Base-by-base conservation (phyloP, 2,113 vertebrate species). In the Neoarius graeffei region DNA sequence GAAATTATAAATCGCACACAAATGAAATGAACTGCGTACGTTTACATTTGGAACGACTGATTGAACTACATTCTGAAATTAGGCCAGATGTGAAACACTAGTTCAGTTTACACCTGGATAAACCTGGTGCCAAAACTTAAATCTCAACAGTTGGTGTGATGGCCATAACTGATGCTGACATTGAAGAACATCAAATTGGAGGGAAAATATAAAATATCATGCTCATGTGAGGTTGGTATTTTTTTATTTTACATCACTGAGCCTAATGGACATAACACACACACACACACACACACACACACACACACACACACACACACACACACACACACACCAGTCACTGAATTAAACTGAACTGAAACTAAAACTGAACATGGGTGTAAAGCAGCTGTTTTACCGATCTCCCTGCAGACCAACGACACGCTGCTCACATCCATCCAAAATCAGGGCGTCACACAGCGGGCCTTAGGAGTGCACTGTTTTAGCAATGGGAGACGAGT, bases 401-500 rank as follows among this genome's bases (percentile, higher is more conserved):
- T 84, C 27, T 71, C 82, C 52, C 71, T 60, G 57, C 60, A 48
- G 73, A 67, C 77, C 76, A 71, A 71, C n/a, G 60, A 27, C n/a
- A 86, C 15, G 52, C 25, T 81, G 86, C 86, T 81, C 81, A 48
- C 83, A 81, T 77, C 81, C 84, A 76, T 86, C 89, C 35, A 9
- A 82, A 59, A 69, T 67, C 62, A 60, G 81, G 23, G 81, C 83
- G 62, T 25, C 85, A 84, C 57, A 84, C 87, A 88, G 80, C 80
- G 15, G 35, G 80, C 71, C 27, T 73, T 85, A 60, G 59, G 80
- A 56, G 50, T 66, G 56, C 27, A 56, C 87, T 85, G 88, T 83
- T 88, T 84, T 85, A 81, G 85, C 82, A 69, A 71, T 64, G 62
- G 86, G 84, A 60, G 80, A 85, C 59, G 71, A 90, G 27, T 87